These are phyloP conservation scores for Tyto alba DNA, from an alignment of 2,113 vertebrate genomes.

Conservation along the genomic window DNA sequence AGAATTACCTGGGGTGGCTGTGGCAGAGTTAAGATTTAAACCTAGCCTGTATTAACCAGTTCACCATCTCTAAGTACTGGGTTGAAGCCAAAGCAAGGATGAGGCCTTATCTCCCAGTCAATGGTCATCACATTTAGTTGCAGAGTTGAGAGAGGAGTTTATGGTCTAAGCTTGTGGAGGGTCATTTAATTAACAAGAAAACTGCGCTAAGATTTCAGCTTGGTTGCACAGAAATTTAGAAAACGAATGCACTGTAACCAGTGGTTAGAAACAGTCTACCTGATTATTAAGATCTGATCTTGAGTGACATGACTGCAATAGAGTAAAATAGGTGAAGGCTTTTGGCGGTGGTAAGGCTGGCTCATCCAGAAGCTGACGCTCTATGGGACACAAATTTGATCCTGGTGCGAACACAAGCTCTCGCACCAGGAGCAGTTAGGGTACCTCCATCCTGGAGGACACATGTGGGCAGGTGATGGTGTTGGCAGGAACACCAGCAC, in stretches of 20 bases:
- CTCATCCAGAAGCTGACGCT: background rate
- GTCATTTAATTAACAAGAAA: background rate
- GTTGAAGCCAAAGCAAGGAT: background rate
- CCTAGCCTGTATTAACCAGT: background rate
- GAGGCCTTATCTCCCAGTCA: background rate
- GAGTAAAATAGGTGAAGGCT: background rate
- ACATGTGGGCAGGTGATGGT: fast-evolving
- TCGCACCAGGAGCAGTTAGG: background rate
- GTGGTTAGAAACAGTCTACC: fast-evolving
- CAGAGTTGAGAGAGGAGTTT: background rate
- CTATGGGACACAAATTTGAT: no score
- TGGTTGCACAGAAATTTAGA: background rate
- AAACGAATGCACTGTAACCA: background rate
- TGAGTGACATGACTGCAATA: fast-evolving
- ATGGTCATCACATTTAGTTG: background rate
- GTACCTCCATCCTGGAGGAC: background rate
- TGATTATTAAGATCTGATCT: background rate
- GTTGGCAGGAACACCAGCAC: background rate
- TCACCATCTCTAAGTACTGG: background rate
- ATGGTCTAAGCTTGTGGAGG: background rate
- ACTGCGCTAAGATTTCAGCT: background rate
- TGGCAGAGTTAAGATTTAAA: background rate
- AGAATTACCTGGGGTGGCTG: background rate
- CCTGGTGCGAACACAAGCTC: no score
- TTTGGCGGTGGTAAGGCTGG: background rate